Conservation (phyloP, 2,113 vertebrate genomes). For the Lycocorax pyrrhopterus region DNA sequence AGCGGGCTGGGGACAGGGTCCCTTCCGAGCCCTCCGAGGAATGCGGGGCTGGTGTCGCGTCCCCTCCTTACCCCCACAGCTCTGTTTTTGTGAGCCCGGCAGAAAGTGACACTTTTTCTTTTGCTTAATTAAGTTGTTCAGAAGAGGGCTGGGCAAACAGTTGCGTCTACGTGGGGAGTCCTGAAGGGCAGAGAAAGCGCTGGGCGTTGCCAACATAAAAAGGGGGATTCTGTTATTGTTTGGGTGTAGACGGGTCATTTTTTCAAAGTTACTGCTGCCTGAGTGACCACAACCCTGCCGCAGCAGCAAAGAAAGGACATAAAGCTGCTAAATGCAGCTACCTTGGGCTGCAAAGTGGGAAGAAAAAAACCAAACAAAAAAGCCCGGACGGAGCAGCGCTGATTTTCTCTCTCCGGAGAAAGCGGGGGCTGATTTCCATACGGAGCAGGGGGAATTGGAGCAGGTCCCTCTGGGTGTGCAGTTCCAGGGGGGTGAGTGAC, state of each 20-base stretch:
- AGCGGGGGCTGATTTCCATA: constrained; percentile 34
- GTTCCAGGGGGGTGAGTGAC: neutral
- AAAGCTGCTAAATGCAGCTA: constrained; percentile 73
- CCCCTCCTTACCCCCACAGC: constrained; percentile 72
- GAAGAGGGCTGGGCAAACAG: constrained; percentile 82
- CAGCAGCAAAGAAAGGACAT: constrained; percentile 71
- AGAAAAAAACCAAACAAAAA: neutral
- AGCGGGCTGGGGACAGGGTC: neutral
- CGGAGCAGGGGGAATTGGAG: neutral
- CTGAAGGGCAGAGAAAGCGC: constrained; percentile 75
- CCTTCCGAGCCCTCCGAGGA: constrained; percentile 49
- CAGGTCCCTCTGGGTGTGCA: neutral
- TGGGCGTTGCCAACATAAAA: constrained; percentile 85
- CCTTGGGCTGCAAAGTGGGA: constrained; percentile 64
- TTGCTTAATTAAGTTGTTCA: constrained; percentile 88
- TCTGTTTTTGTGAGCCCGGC: constrained; percentile 79
- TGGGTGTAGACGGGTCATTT: constrained; percentile 88
- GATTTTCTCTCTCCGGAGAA: constrained; percentile 8
- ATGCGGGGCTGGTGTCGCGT: constrained; percentile 68
- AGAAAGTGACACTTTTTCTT: constrained; percentile 86
- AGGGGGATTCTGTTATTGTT: constrained; percentile 87
- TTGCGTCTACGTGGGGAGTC: constrained; percentile 86
- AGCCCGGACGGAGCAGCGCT: neutral
- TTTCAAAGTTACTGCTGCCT: constrained; percentile 86
- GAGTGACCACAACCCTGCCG: constrained; percentile 73